Evolutionary conservation across 2,888 invertebrate genomes (phyloP).

Genomic region (Muschampia plurimacula): DNA sequence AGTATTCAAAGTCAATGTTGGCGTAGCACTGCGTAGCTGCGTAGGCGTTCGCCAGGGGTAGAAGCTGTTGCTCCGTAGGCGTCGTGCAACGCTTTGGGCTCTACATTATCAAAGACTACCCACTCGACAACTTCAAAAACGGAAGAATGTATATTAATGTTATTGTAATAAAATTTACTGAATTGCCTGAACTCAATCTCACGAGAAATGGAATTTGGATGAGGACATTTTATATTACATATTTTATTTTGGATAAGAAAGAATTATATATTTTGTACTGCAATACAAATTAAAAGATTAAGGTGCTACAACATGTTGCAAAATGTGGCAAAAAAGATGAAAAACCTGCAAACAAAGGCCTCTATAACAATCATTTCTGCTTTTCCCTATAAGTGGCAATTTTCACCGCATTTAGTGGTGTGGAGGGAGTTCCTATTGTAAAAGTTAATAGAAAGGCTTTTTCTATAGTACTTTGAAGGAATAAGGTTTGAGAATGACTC

Average conservation of each 20-base stretch:
- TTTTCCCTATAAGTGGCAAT: conserved; percentile 17
- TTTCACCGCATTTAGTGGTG: conserved; percentile 14
- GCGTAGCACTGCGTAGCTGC: conserved; percentile 11
- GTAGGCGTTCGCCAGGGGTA: conserved; percentile 36
- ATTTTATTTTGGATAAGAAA: no score
- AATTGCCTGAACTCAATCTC: no score
- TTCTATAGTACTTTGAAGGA: conserved; percentile 6
- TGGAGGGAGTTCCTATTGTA: conserved; percentile 4
- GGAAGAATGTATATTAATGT: background rate
- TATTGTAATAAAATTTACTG: background rate
- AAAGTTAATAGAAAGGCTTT: conserved; percentile 11
- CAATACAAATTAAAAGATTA: no score
- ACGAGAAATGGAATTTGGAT: no score
- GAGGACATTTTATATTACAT: no score
- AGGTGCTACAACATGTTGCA: no score
- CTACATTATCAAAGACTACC: background rate
- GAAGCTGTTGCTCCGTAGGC: conserved; percentile 20
- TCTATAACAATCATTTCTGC: conserved; percentile 2
- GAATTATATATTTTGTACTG: no score
- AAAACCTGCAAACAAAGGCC: conserved; percentile 1
- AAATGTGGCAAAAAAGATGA: background rate
- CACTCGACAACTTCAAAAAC: background rate
- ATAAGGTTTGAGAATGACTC: background rate
- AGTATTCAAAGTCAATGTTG: background rate
- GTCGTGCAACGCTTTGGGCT: background rate